Percentiles rank a stretch among this genome's conserved stretches.
Evolutionary conservation across 2,113 vertebrate species (phyloP).

Genomic region (Rallus limicola): DNA sequence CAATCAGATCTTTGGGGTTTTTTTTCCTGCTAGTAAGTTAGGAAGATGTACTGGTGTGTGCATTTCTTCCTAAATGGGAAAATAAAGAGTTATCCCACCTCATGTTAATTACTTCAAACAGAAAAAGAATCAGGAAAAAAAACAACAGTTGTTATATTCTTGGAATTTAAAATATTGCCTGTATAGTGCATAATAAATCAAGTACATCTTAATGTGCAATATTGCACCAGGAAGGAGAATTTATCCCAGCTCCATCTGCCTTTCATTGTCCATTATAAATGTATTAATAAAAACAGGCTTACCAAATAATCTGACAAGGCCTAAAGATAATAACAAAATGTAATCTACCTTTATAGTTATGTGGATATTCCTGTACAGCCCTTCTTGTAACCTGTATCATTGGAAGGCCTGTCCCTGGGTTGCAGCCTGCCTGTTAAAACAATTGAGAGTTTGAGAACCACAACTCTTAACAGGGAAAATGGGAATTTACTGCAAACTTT

Average conservation of each 20-base stretch:
- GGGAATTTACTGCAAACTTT: accelerated
- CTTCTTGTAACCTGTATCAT: neutral
- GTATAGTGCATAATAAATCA: neutral
- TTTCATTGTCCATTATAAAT: neutral
- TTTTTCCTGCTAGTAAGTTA: neutral
- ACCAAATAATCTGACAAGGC: neutral
- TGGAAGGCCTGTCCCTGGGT: neutral
- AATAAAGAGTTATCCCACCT: neutral
- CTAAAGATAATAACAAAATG: neutral
- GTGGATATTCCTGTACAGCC: neutral
- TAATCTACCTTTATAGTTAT: neutral
- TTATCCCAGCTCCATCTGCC: neutral
- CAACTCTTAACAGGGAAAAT: neutral
- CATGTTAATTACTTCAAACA: neutral
- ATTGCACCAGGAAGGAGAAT: neutral
- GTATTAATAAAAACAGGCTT: neutral
- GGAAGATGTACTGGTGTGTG: neutral
- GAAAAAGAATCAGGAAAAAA: neutral
- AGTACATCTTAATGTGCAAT: neutral
- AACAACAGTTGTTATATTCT: neutral
- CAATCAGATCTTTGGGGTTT: neutral
- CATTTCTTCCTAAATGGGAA: neutral
- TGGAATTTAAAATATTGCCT: neutral
- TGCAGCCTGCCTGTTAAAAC: neutral
- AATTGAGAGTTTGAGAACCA: neutral